Conservation (phyloP, 2,888 invertebrate genomes). For the Polydrusus pterygomalis region DNA sequence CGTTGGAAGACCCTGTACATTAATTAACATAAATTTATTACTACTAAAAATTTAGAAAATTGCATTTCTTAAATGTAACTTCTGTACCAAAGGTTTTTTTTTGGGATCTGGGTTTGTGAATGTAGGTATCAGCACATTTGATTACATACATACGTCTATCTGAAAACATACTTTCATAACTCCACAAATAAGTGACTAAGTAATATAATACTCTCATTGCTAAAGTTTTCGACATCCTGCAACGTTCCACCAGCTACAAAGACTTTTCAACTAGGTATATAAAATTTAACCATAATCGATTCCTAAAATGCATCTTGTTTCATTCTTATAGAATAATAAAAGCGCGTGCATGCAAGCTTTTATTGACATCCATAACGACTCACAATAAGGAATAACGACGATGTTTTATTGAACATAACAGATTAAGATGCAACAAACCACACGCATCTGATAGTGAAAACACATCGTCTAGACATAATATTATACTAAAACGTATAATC, state of each 20-base stretch:
- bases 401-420: conserved; percentile 43
- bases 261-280: background rate
- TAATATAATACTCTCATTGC: no score
- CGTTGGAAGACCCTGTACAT: no score
- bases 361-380: conserved; percentile 30
- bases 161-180: no score
- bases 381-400: conserved; percentile 29
- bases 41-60: no score
- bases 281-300: background rate
- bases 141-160: no score
- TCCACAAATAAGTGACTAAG: no score
- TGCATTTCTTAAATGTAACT: no score
- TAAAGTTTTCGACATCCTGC: no score
- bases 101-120: no score
- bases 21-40: no score
- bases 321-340: conserved; percentile 15
- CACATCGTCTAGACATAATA: conserved; percentile 48
- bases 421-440: conserved; percentile 43
- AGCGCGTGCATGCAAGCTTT: conserved; percentile 1
- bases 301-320: background rate
- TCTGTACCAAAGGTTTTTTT: no score
- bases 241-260: background rate
- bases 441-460: conserved; percentile 33
- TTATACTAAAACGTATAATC: conserved; percentile 41
- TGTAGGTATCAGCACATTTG: no score